Evolutionary conservation across 2,113 vertebrate genomes (phyloP).

Genomic region (Istiophorus platypterus): DNA sequence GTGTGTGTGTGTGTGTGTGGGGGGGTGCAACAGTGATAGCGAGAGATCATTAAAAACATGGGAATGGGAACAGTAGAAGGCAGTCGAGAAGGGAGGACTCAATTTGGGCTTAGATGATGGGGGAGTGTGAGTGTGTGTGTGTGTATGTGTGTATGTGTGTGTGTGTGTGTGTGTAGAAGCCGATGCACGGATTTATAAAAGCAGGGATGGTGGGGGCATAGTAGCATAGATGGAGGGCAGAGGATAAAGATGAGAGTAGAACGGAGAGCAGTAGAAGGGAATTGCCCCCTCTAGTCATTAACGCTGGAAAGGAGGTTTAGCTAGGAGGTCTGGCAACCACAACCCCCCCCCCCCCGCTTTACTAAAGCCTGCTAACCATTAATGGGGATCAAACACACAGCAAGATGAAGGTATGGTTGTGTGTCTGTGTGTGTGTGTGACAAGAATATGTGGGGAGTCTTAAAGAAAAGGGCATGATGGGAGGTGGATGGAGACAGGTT

Average conservation of each 20-base stretch:
- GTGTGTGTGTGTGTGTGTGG: conserved; percentile 15
- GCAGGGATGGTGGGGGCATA: conserved; percentile 42
- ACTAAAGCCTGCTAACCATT: conserved; percentile 67
- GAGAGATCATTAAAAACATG: conserved; percentile 75
- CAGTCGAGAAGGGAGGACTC: conserved; percentile 69
- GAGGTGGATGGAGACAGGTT: conserved; percentile 14
- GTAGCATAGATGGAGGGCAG: conserved; percentile 66
- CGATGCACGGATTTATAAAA: conserved; percentile 66
- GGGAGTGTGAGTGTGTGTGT: conserved; percentile 10
- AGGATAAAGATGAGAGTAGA: conserved; percentile 71
- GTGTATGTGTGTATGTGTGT: neutral
- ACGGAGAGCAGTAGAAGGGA: conserved; percentile 57
- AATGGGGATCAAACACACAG: conserved; percentile 72
- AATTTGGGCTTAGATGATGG: conserved; percentile 76
- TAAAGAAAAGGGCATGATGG: conserved; percentile 31
- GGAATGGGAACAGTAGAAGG: conserved; percentile 73
- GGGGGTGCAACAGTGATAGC: conserved; percentile 22
- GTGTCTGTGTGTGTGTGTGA: neutral
- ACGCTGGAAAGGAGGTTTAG: conserved; percentile 60
- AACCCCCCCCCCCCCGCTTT: conserved; percentile 55
- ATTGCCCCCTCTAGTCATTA: conserved; percentile 76
- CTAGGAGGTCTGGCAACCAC: conserved; percentile 53
- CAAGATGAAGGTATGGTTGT: conserved; percentile 38
- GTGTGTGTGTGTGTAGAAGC: conserved; percentile 24
- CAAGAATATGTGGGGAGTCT: neutral